Conservation (phyloP, 2,797 vertebrate species). For the Pteronotus mesoamericanus region DNA sequence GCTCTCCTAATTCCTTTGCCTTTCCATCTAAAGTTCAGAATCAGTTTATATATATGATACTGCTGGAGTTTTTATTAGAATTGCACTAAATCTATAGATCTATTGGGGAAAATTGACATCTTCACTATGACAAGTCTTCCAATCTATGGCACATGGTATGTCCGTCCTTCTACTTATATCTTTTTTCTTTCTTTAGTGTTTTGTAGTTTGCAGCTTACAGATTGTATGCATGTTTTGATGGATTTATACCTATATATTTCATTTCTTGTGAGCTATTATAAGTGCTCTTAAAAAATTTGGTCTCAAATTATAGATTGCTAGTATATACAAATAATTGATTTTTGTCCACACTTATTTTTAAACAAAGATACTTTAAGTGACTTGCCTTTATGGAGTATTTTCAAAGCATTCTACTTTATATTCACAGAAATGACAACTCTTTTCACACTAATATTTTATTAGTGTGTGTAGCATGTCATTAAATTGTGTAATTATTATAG, state of each 20-base stretch:
- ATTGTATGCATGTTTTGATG: neutral
- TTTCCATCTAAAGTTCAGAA: constrained; percentile 12
- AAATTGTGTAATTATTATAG: neutral
- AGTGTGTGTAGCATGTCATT: neutral
- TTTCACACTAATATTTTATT: neutral
- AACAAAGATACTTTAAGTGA: constrained; percentile 2
- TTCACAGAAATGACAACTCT: neutral
- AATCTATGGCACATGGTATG: neutral
- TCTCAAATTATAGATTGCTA: neutral
- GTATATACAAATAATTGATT: neutral
- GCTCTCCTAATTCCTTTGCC: neutral
- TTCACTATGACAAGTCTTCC: neutral
- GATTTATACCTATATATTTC: neutral
- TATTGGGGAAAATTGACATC: neutral
- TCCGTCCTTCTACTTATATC: neutral
- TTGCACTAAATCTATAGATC: neutral
- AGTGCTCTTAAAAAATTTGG: neutral
- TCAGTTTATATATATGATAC: neutral
- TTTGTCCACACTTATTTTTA: neutral
- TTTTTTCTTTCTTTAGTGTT: neutral
- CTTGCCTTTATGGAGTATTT: neutral
- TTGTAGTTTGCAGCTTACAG: neutral
- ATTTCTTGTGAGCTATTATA: neutral
- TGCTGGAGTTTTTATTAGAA: neutral
- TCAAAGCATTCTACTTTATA: neutral